Conservation (phyloP, 2,113 vertebrate genomes). For the Pycnonotus jocosus region DNA sequence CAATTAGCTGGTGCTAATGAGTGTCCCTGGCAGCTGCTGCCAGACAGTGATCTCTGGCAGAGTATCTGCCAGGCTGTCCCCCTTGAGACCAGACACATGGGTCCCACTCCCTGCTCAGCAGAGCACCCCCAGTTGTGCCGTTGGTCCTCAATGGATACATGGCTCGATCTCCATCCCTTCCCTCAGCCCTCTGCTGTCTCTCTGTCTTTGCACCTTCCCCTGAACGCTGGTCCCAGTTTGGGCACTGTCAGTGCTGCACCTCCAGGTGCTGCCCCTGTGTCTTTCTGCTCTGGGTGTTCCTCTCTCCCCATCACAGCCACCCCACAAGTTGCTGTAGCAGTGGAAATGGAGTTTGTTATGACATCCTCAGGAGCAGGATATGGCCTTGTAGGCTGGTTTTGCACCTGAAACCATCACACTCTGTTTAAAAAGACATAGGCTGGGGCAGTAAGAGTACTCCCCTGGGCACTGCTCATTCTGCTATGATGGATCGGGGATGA, state of each 20-base stretch:
- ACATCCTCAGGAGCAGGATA: neutral
- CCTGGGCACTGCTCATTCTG: neutral
- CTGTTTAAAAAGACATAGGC: accelerated
- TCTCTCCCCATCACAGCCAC: neutral
- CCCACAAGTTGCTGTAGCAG: neutral
- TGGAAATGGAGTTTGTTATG: accelerated
- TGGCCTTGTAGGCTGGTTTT: neutral
- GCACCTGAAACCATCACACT: neutral
- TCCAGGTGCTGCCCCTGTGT: neutral
- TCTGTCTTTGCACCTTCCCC: neutral
- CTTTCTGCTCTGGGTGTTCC: neutral
- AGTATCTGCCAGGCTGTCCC: neutral
- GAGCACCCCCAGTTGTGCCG: accelerated
- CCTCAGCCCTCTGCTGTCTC: neutral
- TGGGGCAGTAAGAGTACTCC: accelerated
- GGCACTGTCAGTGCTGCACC: neutral
- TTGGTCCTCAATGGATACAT: accelerated
- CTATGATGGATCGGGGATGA: neutral
- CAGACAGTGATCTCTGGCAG: neutral
- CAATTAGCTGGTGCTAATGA: neutral
- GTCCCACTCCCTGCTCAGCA: neutral
- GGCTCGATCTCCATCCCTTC: neutral
- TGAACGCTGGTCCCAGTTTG: neutral
- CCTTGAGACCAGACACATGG: accelerated
- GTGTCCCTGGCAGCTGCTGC: neutral